These are phyloP conservation scores for Scaptomyza caliginosa DNA, from an alignment of 2,888 invertebrate genomes.

Conservation along the genomic window DNA sequence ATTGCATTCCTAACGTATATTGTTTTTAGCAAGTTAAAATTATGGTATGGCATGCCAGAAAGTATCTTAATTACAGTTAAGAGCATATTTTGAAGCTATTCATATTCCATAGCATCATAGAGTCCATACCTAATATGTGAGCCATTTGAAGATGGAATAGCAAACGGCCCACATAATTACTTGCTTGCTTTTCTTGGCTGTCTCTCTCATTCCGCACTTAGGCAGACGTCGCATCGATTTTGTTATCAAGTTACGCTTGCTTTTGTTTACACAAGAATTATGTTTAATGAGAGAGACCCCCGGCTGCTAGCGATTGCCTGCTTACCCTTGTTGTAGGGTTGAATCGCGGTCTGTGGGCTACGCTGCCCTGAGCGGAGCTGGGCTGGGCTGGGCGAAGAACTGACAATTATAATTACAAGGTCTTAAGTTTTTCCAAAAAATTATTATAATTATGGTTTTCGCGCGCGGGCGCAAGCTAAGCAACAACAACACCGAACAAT, in stretches of 20 bases:
- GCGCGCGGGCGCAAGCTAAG: not conserved
- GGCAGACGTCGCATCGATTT: slow-evolving; percentile 65
- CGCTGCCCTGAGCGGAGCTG: too few relatives aligned
- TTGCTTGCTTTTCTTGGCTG: not conserved
- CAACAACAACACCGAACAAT: not conserved
- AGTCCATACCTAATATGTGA: too few relatives aligned
- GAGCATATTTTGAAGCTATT: not conserved
- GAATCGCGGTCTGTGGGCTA: slow-evolving; percentile 45
- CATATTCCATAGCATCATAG: not conserved
- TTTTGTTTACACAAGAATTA: slow-evolving; percentile 78
- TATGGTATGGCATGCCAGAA: slow-evolving; percentile 44
- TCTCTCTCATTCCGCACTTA: slow-evolving; percentile 5
- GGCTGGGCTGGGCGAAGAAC: slow-evolving; percentile 48
- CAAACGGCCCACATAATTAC: slow-evolving; percentile 45
- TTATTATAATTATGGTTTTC: slow-evolving; percentile 81
- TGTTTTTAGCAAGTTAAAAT: slow-evolving; percentile 70
- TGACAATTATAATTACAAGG: slow-evolving; percentile 83
- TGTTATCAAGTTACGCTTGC: slow-evolving; percentile 73
- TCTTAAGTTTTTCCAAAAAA: slow-evolving; percentile 82
- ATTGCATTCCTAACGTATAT: slow-evolving; percentile 12
- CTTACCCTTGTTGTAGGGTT: slow-evolving; percentile 37
- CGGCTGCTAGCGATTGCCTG: slow-evolving; percentile 9
- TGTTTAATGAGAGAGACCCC: slow-evolving; percentile 73
- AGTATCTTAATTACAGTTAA: not conserved
- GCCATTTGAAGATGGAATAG: slow-evolving; percentile 31